Base-by-base conservation (phyloP, 2,113 vertebrate species). In the Bucco capensis region DNA sequence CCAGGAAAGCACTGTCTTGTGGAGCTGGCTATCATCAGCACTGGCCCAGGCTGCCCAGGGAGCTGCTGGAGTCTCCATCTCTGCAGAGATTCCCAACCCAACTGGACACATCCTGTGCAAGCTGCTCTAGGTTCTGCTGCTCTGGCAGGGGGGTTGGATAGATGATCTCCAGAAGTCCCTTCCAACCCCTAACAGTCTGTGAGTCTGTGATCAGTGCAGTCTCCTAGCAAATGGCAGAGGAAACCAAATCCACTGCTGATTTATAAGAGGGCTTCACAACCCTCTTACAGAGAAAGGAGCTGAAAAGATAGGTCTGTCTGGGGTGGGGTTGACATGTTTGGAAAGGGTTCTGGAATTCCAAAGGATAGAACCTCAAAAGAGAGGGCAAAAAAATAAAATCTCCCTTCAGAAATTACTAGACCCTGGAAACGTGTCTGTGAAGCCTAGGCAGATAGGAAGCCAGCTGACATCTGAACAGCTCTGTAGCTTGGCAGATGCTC, bases 291-390 rank as follows among this genome's bases (percentile, higher is more conserved):
- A 70, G 51, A 42, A n/a, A 12, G 16, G 9, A 70, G 3, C 24
- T 65, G 24, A 11, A 7, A 30, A 74, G 69, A 47, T 16, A 58
- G 60, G 7, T 58, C 79, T 80, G 72, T 6, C 57, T 84, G 31
- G 57, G 76, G 79, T 22, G 64, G 83, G 53, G 84, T 54, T 61
- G 90, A 30, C 42, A 54, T 72, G 86, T 92, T 88, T 96, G 92
- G 92, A 88, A 84, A 71, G 46, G 8, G 19, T 88, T 93, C 83
- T 90, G 88, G 83, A 94, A 95, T 96, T 90, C 86, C 73, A 18
- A 65, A 88, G 83, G 30, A 27, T 70, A 65, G 80, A 86, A 84
- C 77, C 90, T 88, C 58, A 42, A 91, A 89, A 77, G 23, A 62
- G 75, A 66, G 69, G 73, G 69, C 50, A 88, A 57, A 53, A n/a